A percentile compares a stretch with the other conserved stretches of the same genome.
phyloP scores from a whole-genome alignment of 2,797 vertebrate species.

The Peromyscus attwateri region DNA sequence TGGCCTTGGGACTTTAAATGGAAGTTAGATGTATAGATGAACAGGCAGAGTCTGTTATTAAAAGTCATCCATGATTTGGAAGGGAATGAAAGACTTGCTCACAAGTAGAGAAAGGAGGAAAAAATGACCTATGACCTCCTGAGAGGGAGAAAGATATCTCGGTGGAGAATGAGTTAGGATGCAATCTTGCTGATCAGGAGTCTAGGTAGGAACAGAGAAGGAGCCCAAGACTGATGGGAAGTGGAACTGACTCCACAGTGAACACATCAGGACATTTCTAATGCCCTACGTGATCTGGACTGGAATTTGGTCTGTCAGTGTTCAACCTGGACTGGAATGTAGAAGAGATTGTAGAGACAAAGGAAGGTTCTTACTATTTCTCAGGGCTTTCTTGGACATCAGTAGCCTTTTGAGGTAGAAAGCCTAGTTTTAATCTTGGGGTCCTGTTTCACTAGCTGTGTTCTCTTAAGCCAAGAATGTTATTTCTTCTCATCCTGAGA shows the following conservation, averaged over 20 bases:
- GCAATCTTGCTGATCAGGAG: not conserved
- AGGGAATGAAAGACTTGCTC: not conserved
- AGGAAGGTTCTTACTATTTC: not conserved
- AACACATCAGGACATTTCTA: conserved; percentile 11
- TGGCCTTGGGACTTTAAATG: not conserved
- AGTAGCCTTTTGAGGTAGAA: not conserved
- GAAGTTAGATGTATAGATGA: not conserved
- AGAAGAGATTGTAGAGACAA: conserved; percentile 18
- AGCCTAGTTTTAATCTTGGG: not conserved
- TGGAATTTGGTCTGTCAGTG: not conserved
- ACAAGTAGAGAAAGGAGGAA: not conserved
- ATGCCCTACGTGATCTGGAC: not conserved
- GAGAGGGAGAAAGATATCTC: not conserved
- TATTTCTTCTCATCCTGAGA: conserved; percentile 19
- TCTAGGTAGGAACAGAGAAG: not conserved
- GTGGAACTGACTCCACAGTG: not conserved
- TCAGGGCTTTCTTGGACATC: conserved; percentile 6
- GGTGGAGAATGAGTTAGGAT: not conserved
- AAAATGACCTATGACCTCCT: not conserved
- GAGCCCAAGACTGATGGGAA: not conserved
- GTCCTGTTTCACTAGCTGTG: not conserved
- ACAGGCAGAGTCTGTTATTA: not conserved
- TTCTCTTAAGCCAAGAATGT: not conserved
- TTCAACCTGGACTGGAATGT: not conserved
- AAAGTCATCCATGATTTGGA: not conserved